Conservation (phyloP, 2,113 vertebrate species). For the Raja brachyura region DNA sequence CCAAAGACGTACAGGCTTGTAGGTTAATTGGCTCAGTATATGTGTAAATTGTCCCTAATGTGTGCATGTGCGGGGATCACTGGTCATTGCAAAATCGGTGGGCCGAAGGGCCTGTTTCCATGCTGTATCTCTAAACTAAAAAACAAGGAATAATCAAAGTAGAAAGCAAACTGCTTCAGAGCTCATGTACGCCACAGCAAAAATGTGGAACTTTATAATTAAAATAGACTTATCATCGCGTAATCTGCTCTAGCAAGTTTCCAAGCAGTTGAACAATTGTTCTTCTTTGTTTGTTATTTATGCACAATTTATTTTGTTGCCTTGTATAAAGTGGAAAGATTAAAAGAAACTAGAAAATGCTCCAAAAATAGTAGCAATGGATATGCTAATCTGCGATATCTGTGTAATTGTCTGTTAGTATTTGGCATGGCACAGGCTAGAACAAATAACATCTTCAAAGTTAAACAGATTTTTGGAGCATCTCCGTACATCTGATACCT, state of each 20-base stretch:
- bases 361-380: background rate
- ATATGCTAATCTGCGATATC: background rate
- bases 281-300: background rate
- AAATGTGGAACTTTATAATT: background rate
- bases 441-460: background rate
- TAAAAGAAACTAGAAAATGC: background rate
- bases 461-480: conserved; percentile 11
- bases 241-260: background rate
- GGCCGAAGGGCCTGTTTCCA: too few species aligned
- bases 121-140: too few species aligned
- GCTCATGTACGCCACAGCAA: background rate
- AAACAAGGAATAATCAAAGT: too few species aligned
- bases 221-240: background rate
- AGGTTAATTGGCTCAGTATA: too few species aligned
- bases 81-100: too few species aligned
- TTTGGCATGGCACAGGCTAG: background rate
- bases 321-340: background rate
- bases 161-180: background rate
- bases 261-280: background rate
- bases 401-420: background rate
- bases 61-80: too few species aligned
- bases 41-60: too few species aligned
- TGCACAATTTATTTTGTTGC: background rate
- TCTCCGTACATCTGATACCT: background rate
- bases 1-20: too few species aligned